phyloP scores from a whole-genome alignment of 2,797 vertebrate species.

The Oryzias dopingdopingensis region DNA sequence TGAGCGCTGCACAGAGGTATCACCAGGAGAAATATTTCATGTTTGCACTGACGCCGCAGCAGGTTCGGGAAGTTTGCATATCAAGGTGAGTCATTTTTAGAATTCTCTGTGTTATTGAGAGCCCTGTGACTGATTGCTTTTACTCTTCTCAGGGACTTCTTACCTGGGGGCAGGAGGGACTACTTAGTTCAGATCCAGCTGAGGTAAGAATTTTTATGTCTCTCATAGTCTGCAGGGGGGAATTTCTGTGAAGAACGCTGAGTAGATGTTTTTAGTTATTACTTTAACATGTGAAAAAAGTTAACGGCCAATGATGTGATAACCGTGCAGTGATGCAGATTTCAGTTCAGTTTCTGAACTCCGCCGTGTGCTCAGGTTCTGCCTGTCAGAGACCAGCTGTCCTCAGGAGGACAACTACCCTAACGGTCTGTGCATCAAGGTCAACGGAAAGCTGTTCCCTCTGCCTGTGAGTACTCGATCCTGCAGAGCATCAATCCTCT shows the following conservation, averaged over 20 bases:
- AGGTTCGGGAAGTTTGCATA: slow-evolving; percentile 98
- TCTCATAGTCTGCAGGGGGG: too few species aligned
- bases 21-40: slow-evolving; percentile 98
- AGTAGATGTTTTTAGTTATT: too few species aligned
- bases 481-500: background rate
- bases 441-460: slow-evolving; percentile 95
- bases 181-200: slow-evolving; percentile 98
- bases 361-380: slow-evolving; percentile 80
- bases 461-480: slow-evolving; percentile 85
- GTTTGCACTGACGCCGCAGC: slow-evolving; percentile 97
- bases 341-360: too few species aligned
- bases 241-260: too few species aligned
- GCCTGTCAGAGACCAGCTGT: slow-evolving; percentile 96
- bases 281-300: too few species aligned
- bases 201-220: slow-evolving; percentile 72
- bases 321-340: too few species aligned
- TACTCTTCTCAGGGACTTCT: slow-evolving; percentile 84
- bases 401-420: slow-evolving; percentile 97
- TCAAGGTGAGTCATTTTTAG: slow-evolving; percentile 83
- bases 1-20: slow-evolving; percentile 89
- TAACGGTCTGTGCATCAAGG: slow-evolving; percentile 95
- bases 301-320: too few species aligned
- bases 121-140: background rate
- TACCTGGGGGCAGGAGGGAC: slow-evolving; percentile 93
- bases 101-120: background rate